phyloP scores from a whole-genome alignment of 2,113 vertebrate species.

The Notechis scutatus region DNA sequence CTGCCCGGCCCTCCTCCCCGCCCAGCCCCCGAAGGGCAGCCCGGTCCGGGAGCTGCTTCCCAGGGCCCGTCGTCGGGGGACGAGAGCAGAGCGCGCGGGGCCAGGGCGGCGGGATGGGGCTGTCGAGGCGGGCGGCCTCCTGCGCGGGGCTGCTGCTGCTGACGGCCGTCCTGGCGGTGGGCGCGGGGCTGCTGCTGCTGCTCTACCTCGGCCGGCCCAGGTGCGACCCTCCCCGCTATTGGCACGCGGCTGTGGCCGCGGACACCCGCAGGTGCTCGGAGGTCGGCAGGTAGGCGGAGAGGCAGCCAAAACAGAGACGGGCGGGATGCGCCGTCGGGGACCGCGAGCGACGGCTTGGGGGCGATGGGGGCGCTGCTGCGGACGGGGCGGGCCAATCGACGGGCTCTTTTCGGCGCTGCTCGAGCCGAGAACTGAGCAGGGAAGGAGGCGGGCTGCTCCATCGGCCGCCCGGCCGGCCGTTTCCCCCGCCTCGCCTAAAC shows the following conservation, averaged over 20 bases:
- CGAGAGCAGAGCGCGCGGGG: background rate
- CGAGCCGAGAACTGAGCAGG: background rate
- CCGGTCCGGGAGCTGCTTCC: background rate
- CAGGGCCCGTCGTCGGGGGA: background rate
- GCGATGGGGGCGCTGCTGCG: background rate
- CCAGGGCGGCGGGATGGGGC: background rate
- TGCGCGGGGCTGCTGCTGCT: background rate
- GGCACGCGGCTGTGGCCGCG: background rate
- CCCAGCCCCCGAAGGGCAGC: background rate
- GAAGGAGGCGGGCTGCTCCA: background rate
- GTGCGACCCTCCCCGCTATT: background rate
- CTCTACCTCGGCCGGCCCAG: background rate
- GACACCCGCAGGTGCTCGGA: background rate
- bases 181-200: background rate
- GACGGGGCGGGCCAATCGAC: background rate
- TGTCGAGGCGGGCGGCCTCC: background rate
- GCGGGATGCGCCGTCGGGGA: background rate
- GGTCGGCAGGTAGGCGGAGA: background rate
- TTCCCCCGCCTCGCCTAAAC: background rate
- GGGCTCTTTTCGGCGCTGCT: background rate
- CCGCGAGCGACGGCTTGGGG: background rate
- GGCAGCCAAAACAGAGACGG: background rate
- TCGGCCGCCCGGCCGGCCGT: background rate
- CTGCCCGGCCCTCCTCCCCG: background rate
- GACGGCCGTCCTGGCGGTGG: background rate